These are phyloP conservation scores for Ricordea florida DNA, from an alignment of 92 coral and sea anemone genomes.

Conservation along the genomic window DNA sequence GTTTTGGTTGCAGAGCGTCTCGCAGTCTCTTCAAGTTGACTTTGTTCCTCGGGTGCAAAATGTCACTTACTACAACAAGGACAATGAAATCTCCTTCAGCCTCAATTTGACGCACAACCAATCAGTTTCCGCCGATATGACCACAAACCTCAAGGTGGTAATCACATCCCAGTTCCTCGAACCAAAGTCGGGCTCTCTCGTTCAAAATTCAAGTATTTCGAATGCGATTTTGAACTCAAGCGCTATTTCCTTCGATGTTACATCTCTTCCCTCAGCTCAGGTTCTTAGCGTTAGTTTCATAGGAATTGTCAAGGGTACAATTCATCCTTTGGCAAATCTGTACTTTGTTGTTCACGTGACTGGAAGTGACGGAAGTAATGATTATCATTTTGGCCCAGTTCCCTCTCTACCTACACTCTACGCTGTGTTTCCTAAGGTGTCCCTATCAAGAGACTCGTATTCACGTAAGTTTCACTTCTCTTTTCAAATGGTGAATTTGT, in stretches of 20 bases:
- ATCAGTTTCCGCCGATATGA: conserved; percentile 38
- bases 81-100: conserved; percentile 54
- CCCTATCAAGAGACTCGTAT: conserved; percentile 46
- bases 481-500: background rate
- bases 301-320: conserved; percentile 49
- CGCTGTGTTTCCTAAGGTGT: conserved; percentile 82
- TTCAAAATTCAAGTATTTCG: background rate
- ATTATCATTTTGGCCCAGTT: conserved; percentile 62
- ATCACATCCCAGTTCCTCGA: conserved; percentile 44
- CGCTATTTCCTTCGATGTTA: conserved; percentile 21
- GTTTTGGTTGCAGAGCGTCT: background rate
- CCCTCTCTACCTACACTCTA: conserved; percentile 71
- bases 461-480: conserved; percentile 36
- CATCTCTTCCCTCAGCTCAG: background rate
- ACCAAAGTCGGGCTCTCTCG: conserved; percentile 1
- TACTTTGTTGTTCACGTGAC: conserved; percentile 56
- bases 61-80: conserved; percentile 75
- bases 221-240: background rate
- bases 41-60: conserved; percentile 54
- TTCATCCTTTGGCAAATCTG: conserved; percentile 83
- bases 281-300: conserved; percentile 44
- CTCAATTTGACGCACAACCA: conserved; percentile 68
- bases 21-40: conserved; percentile 47
- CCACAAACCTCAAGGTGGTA: conserved; percentile 20
- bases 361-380: conserved; percentile 17